Conservation (phyloP, 2,113 vertebrate genomes). For the Mirza zaza region DNA sequence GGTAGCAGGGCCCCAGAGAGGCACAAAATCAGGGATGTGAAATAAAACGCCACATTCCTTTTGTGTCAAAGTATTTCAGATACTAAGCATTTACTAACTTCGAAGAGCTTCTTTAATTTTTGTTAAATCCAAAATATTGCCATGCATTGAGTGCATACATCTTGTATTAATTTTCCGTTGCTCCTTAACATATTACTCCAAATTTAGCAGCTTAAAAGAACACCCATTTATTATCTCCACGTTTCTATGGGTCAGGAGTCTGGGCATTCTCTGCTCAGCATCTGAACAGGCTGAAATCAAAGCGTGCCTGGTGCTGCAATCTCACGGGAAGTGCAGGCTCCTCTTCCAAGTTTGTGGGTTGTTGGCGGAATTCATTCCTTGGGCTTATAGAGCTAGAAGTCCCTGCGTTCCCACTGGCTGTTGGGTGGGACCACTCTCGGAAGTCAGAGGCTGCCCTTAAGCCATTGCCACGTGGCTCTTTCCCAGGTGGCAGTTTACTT, state of each 20-base stretch:
- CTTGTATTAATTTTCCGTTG: background rate
- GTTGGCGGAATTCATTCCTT: background rate
- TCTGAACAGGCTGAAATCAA: background rate
- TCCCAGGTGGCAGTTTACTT: background rate
- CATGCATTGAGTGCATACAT: background rate
- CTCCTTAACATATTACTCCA: background rate
- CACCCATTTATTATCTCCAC: background rate
- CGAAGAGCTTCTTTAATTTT: background rate
- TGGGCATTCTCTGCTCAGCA: background rate
- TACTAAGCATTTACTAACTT: background rate
- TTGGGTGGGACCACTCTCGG: background rate
- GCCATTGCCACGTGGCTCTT: background rate
- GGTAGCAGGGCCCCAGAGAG: background rate
- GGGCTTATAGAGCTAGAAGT: background rate
- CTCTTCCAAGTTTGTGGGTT: background rate
- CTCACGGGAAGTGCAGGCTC: background rate
- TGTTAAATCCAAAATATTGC: background rate
- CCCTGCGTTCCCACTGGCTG: background rate
- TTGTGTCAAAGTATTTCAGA: background rate
- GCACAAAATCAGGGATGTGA: background rate
- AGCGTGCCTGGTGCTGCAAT: background rate
- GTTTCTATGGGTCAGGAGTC: background rate
- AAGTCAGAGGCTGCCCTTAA: background rate
- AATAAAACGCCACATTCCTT: background rate
- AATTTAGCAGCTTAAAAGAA: background rate